Evolutionary conservation across 2,888 invertebrate species (phyloP).

Genomic region (Stenoptilia bipunctidactyla): DNA sequence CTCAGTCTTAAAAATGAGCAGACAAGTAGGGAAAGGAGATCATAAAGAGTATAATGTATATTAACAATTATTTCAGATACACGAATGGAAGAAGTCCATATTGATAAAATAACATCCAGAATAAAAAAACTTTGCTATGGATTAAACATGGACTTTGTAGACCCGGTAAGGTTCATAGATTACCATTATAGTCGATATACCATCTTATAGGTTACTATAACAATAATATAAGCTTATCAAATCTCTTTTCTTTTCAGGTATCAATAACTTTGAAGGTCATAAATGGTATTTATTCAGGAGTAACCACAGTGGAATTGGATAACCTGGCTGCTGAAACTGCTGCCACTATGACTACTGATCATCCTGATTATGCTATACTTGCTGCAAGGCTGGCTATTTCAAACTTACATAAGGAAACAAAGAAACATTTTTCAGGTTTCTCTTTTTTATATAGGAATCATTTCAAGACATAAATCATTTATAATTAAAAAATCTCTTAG

Average conservation of each 20-base stretch:
- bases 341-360: conserved; percentile 97
- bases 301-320: conserved; percentile 96
- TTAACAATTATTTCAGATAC: conserved; percentile 74
- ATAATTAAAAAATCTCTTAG: no score
- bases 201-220: neutral
- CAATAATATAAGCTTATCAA: no score
- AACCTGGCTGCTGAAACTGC: conserved; percentile 98
- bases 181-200: neutral
- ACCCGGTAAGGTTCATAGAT: conserved; percentile 78
- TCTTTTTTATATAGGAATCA: conserved; percentile 3
- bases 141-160: conserved; percentile 94
- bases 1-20: no score
- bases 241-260: conserved; percentile 68
- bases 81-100: conserved; percentile 90
- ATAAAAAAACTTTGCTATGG: conserved; percentile 96
- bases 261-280: conserved; percentile 93
- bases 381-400: conserved; percentile 95
- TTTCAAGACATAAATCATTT: neutral
- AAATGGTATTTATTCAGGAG: conserved; percentile 94
- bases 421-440: conserved; percentile 89
- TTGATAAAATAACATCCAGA: conserved; percentile 98
- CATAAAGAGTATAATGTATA: neutral
- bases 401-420: conserved; percentile 98
- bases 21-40: no score
- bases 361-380: conserved; percentile 94